These are phyloP conservation scores for Chelonus formosanus DNA, from an alignment of 2,888 invertebrate species.

Conservation along the genomic window DNA sequence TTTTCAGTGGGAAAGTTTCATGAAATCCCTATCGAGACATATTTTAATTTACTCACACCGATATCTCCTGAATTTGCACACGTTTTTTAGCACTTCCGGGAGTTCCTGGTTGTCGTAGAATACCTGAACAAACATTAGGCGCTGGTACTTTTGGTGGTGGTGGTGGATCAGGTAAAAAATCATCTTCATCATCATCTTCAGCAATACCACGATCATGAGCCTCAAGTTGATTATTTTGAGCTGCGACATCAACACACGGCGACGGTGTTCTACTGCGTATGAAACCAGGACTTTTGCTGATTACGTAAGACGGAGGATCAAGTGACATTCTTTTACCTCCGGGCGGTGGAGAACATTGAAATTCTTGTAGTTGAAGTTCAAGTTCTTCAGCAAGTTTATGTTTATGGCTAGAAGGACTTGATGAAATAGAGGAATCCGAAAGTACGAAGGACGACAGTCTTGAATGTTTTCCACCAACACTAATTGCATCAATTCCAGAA, in stretches of 20 bases:
- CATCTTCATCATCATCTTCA: slow-evolving; percentile 68
- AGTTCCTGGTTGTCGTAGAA: slow-evolving; percentile 74
- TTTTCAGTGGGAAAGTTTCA: slow-evolving; percentile 16
- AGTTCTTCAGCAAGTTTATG: slow-evolving; percentile 61
- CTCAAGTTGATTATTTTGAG: slow-evolving; percentile 57
- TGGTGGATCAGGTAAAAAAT: slow-evolving; percentile 73
- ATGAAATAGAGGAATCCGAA: slow-evolving; percentile 49
- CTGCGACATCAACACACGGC: slow-evolving; percentile 58
- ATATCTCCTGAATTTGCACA: slow-evolving; percentile 93
- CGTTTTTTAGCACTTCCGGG: slow-evolving; percentile 86
- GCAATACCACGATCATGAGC: slow-evolving; percentile 65
- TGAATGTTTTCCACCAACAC: slow-evolving; percentile 38
- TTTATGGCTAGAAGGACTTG: slow-evolving; percentile 56
- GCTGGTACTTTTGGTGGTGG: slow-evolving; percentile 67
- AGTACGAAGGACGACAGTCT: slow-evolving; percentile 56
- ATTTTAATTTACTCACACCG: slow-evolving; percentile 72
- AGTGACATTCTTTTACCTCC: slow-evolving; percentile 54
- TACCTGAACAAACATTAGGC: slow-evolving; percentile 68
- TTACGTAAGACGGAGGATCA: slow-evolving; percentile 56
- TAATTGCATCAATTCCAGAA: slow-evolving; percentile 70
- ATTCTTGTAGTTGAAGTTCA: slow-evolving; percentile 73
- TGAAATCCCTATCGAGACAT: slow-evolving; percentile 25
- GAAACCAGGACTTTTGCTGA: slow-evolving; percentile 46
- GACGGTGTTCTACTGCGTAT: slow-evolving; percentile 54
- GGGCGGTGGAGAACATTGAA: slow-evolving; percentile 70